Evolutionary conservation across 1,140 invertebrate genomes (phyloP), one percentile per base, ranked within the genome.

Genomic region (Ditylenchus dipsaci): DNA sequence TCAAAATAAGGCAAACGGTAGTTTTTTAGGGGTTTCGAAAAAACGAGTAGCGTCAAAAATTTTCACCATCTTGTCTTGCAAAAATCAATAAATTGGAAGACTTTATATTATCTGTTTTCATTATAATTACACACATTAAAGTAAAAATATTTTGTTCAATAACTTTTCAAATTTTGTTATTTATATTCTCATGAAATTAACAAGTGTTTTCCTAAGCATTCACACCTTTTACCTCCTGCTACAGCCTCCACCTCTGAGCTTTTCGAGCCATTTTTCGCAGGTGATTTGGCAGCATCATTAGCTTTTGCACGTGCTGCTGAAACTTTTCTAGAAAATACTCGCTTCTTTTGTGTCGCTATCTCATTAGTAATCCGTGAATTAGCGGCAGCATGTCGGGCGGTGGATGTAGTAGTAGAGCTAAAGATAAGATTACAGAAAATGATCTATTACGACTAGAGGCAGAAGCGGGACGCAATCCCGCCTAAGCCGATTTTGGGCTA

Each of bases 151-250:
- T 38, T 38, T 38, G 33, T 38, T 38, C 33, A 3, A 53, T 26
- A 3, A 53, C 15, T 53, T 19, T n/a, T n/a, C n/a, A n/a, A n/a
- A n/a, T n/a, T n/a, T n/a, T n/a, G n/a, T n/a, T n/a, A n/a, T n/a
- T n/a, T n/a, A n/a, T n/a, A n/a, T n/a, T n/a, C n/a, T n/a, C n/a
- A 30, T 27, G 61, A 33, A 63, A 8, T 38, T 19, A 23, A 33
- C 45, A 26, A 49, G 23, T 49, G 49, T 63, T 27, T 15, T 21
- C 27, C 42, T 29, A 1, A 57, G 27, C 29, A 30, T 59, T 43
- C 33, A 73, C 59, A 38, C 64, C 33, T 42, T 61, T 59, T 63
- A 59, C 19, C 43, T 73, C 72, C 21, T 45, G 59, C 59, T 19
- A 45, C 3, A 33, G 47, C 59, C 7, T 30, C 59, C 17, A 17